Conservation (phyloP, 1,140 invertebrate species). For the Drosophila parabipectinata region DNA sequence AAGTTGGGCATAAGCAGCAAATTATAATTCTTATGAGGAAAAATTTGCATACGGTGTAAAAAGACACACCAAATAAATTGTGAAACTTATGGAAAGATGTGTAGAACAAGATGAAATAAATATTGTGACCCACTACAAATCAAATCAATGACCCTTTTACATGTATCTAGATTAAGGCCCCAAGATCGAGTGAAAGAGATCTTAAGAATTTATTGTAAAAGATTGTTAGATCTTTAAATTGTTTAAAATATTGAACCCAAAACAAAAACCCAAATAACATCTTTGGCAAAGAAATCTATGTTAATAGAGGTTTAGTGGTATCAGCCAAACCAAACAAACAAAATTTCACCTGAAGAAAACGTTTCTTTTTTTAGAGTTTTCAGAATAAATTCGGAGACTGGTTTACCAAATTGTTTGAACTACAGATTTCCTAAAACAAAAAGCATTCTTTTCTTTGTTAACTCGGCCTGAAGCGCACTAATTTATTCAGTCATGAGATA, state of each 20-base stretch:
- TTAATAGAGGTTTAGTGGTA: conserved; percentile 23
- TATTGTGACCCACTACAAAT: conserved; percentile 32
- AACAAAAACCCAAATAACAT: conserved; percentile 6
- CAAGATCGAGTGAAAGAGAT: conserved; percentile 10
- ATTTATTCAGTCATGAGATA: conserved; percentile 29
- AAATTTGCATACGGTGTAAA: conserved; percentile 57
- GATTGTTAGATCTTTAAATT: conserved; percentile 3
- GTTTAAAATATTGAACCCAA: conserved; percentile 21
- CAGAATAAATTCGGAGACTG: conserved; percentile 18
- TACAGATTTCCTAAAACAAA: conserved; percentile 34
- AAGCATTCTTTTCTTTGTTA: conserved; percentile 30
- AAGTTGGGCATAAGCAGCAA: conserved; percentile 42
- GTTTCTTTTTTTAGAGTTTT: conserved; percentile 18
- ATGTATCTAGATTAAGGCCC: conserved; percentile 56
- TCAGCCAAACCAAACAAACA: not conserved
- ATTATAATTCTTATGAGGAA: conserved; percentile 52
- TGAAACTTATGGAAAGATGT: conserved; percentile 44
- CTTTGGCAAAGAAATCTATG: conserved; percentile 26
- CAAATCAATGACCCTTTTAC: conserved; percentile 55
- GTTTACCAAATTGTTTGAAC: conserved; percentile 14
- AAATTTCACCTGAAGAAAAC: conserved; percentile 41
- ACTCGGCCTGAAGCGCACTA: not conserved
- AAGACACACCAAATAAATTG: conserved; percentile 41
- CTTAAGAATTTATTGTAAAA: conserved; percentile 4
- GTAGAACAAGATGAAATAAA: conserved; percentile 30